Percentiles rank a stretch among this genome's conserved stretches.
These are phyloP conservation scores for Loxodonta africana DNA, from an alignment of 2,113 vertebrate genomes.

Conservation along the genomic window DNA sequence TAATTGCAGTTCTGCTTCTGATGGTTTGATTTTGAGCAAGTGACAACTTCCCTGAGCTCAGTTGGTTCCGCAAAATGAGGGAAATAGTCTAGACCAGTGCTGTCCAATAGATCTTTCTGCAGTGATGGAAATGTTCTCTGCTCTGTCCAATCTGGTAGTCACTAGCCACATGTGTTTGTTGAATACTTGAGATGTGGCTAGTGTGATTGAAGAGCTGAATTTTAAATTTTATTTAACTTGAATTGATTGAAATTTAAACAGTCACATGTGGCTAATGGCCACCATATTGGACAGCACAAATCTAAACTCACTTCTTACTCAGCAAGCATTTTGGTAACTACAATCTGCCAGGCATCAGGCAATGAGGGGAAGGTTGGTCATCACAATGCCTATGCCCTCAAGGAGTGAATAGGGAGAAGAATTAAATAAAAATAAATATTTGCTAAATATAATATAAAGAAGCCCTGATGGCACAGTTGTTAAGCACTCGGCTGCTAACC, in stretches of 20 bases:
- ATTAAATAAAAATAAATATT: background rate
- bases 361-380: background rate
- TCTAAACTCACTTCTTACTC: background rate
- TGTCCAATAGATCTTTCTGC: background rate
- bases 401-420: constrained; percentile 54
- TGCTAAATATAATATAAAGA: background rate
- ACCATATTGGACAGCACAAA: background rate
- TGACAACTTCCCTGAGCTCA: constrained; percentile 26
- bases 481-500: too few relatives aligned
- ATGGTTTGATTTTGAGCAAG: constrained; percentile 48
- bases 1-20: constrained; percentile 44
- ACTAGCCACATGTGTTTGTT: background rate
- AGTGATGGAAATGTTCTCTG: background rate
- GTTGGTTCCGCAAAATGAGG: constrained; percentile 45
- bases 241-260: constrained; percentile 35
- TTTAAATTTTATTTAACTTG: constrained; percentile 42
- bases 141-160: background rate
- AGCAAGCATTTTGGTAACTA: background rate
- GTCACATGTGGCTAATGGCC: background rate
- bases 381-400: constrained; percentile 10
- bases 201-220: background rate
- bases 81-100: background rate
- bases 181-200: background rate
- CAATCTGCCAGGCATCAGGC: background rate
- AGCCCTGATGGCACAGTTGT: too few relatives aligned